These are phyloP conservation scores for Dendroctonus ponderosae DNA, from an alignment of 1,140 invertebrate genomes.

Conservation along the genomic window DNA sequence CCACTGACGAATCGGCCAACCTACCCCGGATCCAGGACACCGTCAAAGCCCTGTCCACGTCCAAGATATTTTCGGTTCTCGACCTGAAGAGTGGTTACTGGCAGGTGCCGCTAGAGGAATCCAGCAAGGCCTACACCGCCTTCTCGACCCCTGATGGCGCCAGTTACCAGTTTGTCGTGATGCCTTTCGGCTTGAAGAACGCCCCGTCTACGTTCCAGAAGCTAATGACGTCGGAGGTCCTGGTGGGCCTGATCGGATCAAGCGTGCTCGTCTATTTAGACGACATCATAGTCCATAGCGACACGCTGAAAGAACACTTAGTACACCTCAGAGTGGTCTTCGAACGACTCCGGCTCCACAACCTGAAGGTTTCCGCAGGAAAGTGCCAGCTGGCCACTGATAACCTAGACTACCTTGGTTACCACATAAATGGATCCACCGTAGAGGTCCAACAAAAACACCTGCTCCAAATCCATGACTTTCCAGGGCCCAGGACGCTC, in stretches of 20 bases:
- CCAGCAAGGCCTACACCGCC: conserved; percentile 29
- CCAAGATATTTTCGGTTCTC: conserved; percentile 32
- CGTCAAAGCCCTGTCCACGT: conserved; percentile 16
- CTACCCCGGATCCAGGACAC: conserved; percentile 33
- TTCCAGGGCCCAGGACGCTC: not conserved
- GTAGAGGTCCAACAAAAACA: conserved; percentile 18
- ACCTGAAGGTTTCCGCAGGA: not conserved
- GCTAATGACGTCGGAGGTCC: conserved; percentile 28
- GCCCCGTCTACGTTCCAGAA: conserved; percentile 38
- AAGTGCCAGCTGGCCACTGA: conserved; percentile 17
- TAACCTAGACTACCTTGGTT: conserved; percentile 18
- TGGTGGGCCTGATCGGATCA: conserved; percentile 20
- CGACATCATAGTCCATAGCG: conserved; percentile 14
- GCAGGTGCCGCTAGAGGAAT: conserved; percentile 37
- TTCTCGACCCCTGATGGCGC: conserved; percentile 39
- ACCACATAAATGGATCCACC: not conserved
- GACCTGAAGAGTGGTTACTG: conserved; percentile 41
- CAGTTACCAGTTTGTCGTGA: conserved; percentile 36
- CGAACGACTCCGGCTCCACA: not conserved
- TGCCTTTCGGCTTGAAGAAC: conserved; percentile 40
- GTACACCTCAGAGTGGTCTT: conserved; percentile 5
- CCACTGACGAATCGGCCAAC: conserved; percentile 42
- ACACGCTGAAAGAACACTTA: not conserved
- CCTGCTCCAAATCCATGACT: not conserved
- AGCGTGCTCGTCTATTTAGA: conserved; percentile 34